A percentile compares a stretch with the other conserved stretches of the same genome.
Conservation (phyloP, 1,140 invertebrate species). For the Coenobita brevimanus region DNA sequence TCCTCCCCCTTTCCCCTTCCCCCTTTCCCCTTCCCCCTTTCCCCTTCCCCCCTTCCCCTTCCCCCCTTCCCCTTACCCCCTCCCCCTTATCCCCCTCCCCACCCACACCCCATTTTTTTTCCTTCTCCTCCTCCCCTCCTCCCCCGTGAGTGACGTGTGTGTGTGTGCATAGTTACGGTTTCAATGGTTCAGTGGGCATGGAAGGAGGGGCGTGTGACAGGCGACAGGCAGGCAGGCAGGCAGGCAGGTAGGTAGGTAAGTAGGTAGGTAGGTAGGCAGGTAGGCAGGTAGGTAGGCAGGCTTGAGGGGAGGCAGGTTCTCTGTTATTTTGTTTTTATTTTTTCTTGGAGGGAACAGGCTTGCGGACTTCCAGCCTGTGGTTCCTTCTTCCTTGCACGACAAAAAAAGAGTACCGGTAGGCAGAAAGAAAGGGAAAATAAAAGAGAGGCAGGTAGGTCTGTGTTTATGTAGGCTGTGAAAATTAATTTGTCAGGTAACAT, state of each 20-base stretch:
- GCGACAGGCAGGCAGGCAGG: not conserved
- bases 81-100: not conserved
- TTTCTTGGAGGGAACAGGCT: too few species aligned
- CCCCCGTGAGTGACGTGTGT: constrained; percentile 25
- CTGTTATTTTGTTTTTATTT: too few species aligned
- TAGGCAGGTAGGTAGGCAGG: too few species aligned
- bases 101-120: not conserved
- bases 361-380: too few species aligned
- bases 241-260: too few species aligned
- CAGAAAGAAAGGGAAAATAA: too few species aligned
- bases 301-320: too few species aligned
- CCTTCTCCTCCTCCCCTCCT: not conserved
- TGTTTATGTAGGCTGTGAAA: too few species aligned
- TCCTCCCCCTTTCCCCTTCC: not conserved
- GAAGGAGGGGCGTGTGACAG: not conserved
- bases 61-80: not conserved
- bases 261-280: too few species aligned
- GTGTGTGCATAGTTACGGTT: constrained; percentile 22
- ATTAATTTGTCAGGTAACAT: too few species aligned
- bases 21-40: not conserved
- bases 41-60: not conserved
- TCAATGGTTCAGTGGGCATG: not conserved
- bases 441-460: too few species aligned
- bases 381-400: too few species aligned
- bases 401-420: not conserved